Percentiles rank a stretch among this genome's conserved stretches.
phyloP scores from a whole-genome alignment of 2,888 invertebrate species.

The Drosophila melanosoma region DNA sequence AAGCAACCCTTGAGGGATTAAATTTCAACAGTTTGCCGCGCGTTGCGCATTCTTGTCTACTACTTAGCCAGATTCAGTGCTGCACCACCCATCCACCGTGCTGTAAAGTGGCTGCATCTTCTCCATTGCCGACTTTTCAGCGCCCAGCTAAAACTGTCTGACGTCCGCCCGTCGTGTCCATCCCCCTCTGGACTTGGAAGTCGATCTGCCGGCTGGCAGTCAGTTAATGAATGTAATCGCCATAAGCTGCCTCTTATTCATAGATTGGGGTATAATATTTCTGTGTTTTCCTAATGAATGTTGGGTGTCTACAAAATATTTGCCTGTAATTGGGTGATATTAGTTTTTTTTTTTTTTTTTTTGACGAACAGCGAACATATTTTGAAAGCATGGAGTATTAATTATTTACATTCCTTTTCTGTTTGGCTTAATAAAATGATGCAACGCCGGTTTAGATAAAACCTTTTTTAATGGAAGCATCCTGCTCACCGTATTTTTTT shows the following conservation, averaged over 20 bases:
- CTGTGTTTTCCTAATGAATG: conserved; percentile 52
- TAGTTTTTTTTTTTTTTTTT: conserved; percentile 23
- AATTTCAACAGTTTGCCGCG: conserved; percentile 74
- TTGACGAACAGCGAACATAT: conserved; percentile 3
- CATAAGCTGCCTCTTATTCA: conserved; percentile 59
- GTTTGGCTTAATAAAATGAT: conserved; percentile 23
- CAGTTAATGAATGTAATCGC: conserved; percentile 79
- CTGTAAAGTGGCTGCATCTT: conserved; percentile 38
- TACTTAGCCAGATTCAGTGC: conserved; percentile 54
- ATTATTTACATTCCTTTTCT: conserved; percentile 44
- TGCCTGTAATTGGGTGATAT: conserved; percentile 61
- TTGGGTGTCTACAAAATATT: conserved; percentile 57
- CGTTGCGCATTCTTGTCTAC: conserved; percentile 74
- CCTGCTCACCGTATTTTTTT: not conserved
- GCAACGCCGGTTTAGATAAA: conserved; percentile 11
- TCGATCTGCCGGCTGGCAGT: conserved; percentile 44
- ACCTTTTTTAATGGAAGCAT: not conserved
- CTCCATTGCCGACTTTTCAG: conserved; percentile 65
- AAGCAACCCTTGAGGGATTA: conserved; percentile 81
- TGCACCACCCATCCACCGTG: conserved; percentile 21
- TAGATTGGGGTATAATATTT: conserved; percentile 13
- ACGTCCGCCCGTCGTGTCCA: conserved; percentile 12
- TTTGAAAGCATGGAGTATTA: conserved; percentile 59
- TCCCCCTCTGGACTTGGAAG: conserved; percentile 33
- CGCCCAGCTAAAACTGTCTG: conserved; percentile 12